Percentiles rank a stretch among this genome's conserved stretches.
phyloP scores from a whole-genome alignment of 2,797 vertebrate species.

The Clarias pachynema region DNA sequence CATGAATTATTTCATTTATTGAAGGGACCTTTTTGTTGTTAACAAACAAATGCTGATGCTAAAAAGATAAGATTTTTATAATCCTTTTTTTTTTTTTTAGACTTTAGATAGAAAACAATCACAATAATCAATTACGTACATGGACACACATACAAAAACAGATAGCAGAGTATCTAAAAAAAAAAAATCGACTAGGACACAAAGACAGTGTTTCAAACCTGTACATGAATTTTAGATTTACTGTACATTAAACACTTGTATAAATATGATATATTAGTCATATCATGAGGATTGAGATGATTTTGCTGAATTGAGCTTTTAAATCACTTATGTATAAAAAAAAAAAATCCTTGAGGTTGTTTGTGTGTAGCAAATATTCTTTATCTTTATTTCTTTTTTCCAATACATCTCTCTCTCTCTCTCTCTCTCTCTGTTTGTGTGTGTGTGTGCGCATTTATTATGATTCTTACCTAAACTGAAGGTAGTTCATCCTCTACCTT shows the following conservation, averaged over 20 bases:
- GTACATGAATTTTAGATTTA: neutral
- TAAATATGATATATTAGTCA: slow-evolving; percentile 17
- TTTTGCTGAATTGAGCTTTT: slow-evolving; percentile 34
- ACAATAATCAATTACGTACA: no score
- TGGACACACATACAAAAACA: no score
- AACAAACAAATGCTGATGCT: no score
- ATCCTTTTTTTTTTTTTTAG: no score
- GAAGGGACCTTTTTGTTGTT: neutral
- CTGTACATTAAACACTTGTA: slow-evolving; percentile 1
- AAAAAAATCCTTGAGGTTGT: neutral
- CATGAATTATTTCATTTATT: slow-evolving; percentile 2
- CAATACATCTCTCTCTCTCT: neutral
- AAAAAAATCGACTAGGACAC: neutral
- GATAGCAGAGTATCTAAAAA: no score
- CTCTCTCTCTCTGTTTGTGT: slow-evolving; percentile 9
- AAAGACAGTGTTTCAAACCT: neutral
- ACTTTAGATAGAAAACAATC: no score
- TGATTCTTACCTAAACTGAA: slow-evolving; percentile 48
- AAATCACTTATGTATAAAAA: neutral
- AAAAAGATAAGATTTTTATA: no score
- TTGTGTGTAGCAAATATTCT: slow-evolving; percentile 7
- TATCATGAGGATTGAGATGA: slow-evolving; percentile 7
- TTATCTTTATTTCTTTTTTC: neutral
- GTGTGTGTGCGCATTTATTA: slow-evolving; percentile 24
- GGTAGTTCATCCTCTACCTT: slow-evolving; percentile 46